Evolutionary conservation across 2,888 invertebrate species (phyloP).

Genomic region (Caenorhabditis sp.): DNA sequence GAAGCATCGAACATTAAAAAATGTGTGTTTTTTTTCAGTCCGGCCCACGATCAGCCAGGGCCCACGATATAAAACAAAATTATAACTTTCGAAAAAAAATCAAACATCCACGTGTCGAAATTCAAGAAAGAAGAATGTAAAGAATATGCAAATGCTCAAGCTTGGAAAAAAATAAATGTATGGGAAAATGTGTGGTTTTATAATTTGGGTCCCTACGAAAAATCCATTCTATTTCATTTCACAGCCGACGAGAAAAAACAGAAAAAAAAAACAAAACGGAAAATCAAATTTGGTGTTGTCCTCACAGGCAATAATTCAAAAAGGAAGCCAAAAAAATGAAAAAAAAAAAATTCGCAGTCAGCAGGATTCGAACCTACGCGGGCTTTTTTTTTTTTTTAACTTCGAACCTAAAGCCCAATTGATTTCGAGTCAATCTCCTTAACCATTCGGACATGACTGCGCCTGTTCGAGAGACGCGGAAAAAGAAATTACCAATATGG

Average conservation of each 20-base stretch:
- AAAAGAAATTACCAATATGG: conserved; percentile 1
- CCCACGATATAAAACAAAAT: too few species aligned
- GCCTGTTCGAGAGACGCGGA: not conserved
- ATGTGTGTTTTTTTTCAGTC: too few species aligned
- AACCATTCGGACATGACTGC: conserved; percentile 70
- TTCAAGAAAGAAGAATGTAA: not conserved
- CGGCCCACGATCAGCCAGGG: too few species aligned
- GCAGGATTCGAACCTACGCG: conserved; percentile 61
- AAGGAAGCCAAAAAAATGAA: not conserved
- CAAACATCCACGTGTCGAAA: too few species aligned
- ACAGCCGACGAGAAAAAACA: conserved; percentile 18
- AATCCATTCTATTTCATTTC: not conserved
- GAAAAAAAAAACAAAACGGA: conserved; percentile 1
- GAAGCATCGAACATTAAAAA: too few species aligned
- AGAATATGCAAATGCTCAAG: conserved; percentile 7
- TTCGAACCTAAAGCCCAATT: conserved; percentile 62
- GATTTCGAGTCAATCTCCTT: conserved; percentile 71
- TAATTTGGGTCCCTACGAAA: conserved; percentile 5
- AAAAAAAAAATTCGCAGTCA: conserved; percentile 31
- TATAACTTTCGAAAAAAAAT: too few species aligned
- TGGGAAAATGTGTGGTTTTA: conserved; percentile 12
- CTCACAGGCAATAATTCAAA: not conserved
- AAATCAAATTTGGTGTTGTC: conserved; percentile 16
- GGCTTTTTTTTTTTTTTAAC: conserved; percentile 16
- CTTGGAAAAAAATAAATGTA: conserved; percentile 16